Conservation (phyloP, 2,888 invertebrate species). For the Hirtodrosophila confusa region DNA sequence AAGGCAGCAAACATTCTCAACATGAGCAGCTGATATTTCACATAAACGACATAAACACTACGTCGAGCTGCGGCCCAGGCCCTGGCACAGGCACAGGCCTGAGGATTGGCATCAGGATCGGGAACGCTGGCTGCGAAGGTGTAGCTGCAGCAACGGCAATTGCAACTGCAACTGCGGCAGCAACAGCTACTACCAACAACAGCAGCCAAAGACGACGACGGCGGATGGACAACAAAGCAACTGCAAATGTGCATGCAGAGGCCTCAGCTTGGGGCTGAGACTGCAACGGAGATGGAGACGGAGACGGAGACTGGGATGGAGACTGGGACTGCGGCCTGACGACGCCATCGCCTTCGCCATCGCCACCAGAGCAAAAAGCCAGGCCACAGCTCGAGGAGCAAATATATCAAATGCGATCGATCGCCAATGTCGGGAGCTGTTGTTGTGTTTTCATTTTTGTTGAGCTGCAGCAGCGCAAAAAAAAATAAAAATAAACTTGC, state of each 20-base stretch:
- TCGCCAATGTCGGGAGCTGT: constrained; percentile 80
- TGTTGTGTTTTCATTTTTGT: constrained; percentile 63
- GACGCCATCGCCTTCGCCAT: constrained; percentile 65
- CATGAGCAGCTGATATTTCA: constrained; percentile 83
- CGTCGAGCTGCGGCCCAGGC: constrained; percentile 28
- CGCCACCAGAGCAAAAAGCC: constrained; percentile 36
- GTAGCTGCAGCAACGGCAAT: constrained; percentile 52
- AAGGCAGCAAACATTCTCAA: constrained; percentile 78
- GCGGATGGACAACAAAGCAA: constrained; percentile 77
- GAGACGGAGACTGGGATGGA: not conserved
- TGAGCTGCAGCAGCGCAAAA: constrained; percentile 36
- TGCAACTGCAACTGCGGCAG: constrained; percentile 41
- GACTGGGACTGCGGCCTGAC: constrained; percentile 30
- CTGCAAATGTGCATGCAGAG: constrained; percentile 47
- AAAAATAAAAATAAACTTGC: not conserved
- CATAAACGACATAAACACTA: constrained; percentile 82
- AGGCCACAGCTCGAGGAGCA: constrained; percentile 71
- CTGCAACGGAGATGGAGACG: constrained; percentile 5
- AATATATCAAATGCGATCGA: constrained; percentile 83
- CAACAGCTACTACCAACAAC: constrained; percentile 21
- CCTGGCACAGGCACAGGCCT: constrained; percentile 9
- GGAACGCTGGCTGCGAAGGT: constrained; percentile 52
- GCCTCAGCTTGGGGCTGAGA: constrained; percentile 11
- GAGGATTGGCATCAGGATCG: constrained; percentile 36
- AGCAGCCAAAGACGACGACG: constrained; percentile 32